Evolutionary conservation across 2,797 vertebrate species (phyloP), one percentile per base, ranked within the genome.

Genomic region (Hoplostethus atlanticus): DNA sequence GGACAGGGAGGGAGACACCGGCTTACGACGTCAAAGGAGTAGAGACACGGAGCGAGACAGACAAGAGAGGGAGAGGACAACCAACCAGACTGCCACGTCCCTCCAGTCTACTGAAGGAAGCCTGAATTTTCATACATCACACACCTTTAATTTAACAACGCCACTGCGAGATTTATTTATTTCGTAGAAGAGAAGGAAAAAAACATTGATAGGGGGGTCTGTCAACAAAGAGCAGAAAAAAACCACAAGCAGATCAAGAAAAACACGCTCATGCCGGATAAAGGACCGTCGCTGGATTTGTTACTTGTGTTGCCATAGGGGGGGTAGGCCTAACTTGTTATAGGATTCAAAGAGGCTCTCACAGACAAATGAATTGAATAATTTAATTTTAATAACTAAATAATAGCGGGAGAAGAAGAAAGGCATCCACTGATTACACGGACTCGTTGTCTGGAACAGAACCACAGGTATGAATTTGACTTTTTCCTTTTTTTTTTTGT

Each of bases 1-100:
- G 91, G 93, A 94, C 94, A 92, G 93, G 90, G 91, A 93, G 94
- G 94, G 94, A 94, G 94, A 95, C 94, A 95, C 94, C 94, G 93
- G 93, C 88, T 95, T 94, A 94, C 94, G 92, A 95, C 94, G 94
- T 95, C 94, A 95, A 94, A 93, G 87, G 87, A 91, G 85, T 78
- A 87, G 84, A 91, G 77, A 89, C 88, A 73, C 89, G 89, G 90
- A 83, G 79, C 74, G 84, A 28, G 28, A 28, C 28, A 28, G 28
- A 28, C 28, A 28, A 28, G 28, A 77, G 64, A 81, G 77, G 64
- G 72, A 87, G 84, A 87, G 83, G 84, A 93, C 84, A 74, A 76
- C 71, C 87, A 71, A 70, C 62, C 90, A 88, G 89, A 92, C 91
- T 80, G 87, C 57, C 87, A 81, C 77, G 90, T 88, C 91, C 88